Evolutionary conservation across 1,140 invertebrate genomes (phyloP).

Genomic region (Caenorhabditis remanei): DNA sequence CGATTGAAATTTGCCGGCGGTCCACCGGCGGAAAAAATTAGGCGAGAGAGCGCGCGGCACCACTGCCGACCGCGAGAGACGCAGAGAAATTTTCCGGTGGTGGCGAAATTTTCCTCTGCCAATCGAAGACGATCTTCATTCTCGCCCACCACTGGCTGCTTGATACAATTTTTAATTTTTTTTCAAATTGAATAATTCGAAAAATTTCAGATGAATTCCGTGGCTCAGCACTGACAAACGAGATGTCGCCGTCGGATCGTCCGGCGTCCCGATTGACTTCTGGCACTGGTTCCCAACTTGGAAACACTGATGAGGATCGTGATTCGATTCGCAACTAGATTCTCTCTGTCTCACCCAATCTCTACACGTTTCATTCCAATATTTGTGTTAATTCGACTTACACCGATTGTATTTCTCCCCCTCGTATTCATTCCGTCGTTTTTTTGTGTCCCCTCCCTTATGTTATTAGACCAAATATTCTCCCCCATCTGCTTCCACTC

Average conservation of each 20-base stretch:
- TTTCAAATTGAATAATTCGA: neutral
- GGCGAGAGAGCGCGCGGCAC: no score
- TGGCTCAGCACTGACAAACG: slow-evolving; percentile 24
- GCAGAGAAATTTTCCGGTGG: no score
- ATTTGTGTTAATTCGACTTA: neutral
- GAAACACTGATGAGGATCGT: slow-evolving; percentile 25
- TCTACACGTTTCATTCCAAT: neutral
- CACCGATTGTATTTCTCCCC: slow-evolving; percentile 12
- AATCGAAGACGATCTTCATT: no score
- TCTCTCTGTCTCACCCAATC: no score
- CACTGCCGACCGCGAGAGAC: no score
- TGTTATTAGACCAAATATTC: slow-evolving; percentile 43
- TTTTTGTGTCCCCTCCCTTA: neutral
- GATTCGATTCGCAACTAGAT: slow-evolving; percentile 25
- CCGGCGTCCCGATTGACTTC: slow-evolving; percentile 13
- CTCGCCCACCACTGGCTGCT: no score
- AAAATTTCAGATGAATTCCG: slow-evolving; percentile 33
- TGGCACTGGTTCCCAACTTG: slow-evolving; percentile 26
- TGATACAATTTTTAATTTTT: neutral
- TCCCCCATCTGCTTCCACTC: neutral
- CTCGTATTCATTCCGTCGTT: no score
- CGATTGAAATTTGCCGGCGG: no score
- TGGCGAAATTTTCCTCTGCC: no score
- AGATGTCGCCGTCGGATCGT: slow-evolving; percentile 37
- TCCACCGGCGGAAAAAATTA: no score